Evolutionary conservation across 2,113 vertebrate species (phyloP), one percentile per base, ranked within the genome.

Genomic region (Isurus oxyrinchus): DNA sequence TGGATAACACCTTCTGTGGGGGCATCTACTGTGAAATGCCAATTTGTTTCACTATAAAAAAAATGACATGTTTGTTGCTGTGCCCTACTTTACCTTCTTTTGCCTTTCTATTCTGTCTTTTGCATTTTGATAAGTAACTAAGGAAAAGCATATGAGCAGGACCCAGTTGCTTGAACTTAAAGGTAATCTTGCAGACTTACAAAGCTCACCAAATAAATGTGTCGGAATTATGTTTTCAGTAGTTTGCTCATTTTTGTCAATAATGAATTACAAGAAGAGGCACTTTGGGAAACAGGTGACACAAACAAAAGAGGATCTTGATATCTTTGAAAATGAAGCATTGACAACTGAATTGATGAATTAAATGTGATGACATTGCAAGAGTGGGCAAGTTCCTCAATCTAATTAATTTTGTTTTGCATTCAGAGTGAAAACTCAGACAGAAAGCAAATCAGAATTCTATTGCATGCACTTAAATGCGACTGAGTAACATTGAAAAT

Each of bases 91-190:
- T 97, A 97, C 76, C 88, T 97, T 97, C 96, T 91, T 97, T 97
- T 97, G 76, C 96, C 96, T 97, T 97, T 88, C 96, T 97, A 96
- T 49, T 8, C 96, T 97, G 96, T 96, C 96, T 97, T 97, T 98
- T 98, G 96, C 97, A 97, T 98, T 97, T 97, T 97, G 96, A 97
- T 97, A 23, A 90, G 95, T 96, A 97, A 97, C 19, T 66, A 95
- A 67, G 84, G 61, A 14, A 96, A 96, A 90, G 96, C 96, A 57
- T 94, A 96, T 97, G 97, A 96, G 97, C 97, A 96, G 76, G 97
- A 97, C 31, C 79, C 94, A 94, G 11, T 90, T 91, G 63, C 44
- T 97, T 69, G 96, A 90, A 90, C n/a, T 5, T 69, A 94, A 97
- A 97, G 16, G 84, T 2, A 95, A 23, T 49, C 66, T 53, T 69